Evolutionary conservation across 2,797 vertebrate genomes (phyloP).

Genomic region (Aselliscus stoliczkanus): DNA sequence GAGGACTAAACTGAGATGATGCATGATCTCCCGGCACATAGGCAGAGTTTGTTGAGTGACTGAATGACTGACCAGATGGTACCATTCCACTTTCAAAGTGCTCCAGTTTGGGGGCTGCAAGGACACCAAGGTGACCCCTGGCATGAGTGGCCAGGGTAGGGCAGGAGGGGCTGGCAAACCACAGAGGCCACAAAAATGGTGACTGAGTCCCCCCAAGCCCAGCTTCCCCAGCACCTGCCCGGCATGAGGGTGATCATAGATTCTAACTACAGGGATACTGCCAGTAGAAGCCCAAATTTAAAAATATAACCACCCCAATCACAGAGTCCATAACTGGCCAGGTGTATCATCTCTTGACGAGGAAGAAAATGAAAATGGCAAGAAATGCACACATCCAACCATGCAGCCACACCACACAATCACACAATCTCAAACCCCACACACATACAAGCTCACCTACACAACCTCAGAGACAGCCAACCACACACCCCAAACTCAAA

Average conservation of each 20-base stretch:
- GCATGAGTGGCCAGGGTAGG: neutral
- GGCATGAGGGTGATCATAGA: neutral
- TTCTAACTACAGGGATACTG: conserved; percentile 11
- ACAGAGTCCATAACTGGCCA: conserved; percentile 66
- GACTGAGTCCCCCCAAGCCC: neutral
- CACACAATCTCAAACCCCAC: neutral
- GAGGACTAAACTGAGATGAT: neutral
- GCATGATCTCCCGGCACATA: no score
- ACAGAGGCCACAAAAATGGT: neutral
- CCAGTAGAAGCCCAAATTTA: conserved; percentile 72
- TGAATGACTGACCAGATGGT: neutral
- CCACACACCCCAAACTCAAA: neutral
- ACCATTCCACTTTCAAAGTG: neutral
- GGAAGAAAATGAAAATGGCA: neutral
- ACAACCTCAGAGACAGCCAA: neutral
- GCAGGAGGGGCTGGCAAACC: neutral
- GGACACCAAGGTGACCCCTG: no score
- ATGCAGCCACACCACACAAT: neutral
- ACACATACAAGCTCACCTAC: neutral
- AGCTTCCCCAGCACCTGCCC: neutral
- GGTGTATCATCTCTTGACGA: conserved; percentile 24
- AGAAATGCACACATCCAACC: neutral
- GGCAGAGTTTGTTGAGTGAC: neutral
- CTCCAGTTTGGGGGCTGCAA: neutral
- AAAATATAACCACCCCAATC: conserved; percentile 74